A percentile compares a stretch with the other conserved stretches of the same genome.
These are phyloP conservation scores for Cataglyphis albicans DNA, from an alignment of 2,888 invertebrate species.

Conservation along the genomic window DNA sequence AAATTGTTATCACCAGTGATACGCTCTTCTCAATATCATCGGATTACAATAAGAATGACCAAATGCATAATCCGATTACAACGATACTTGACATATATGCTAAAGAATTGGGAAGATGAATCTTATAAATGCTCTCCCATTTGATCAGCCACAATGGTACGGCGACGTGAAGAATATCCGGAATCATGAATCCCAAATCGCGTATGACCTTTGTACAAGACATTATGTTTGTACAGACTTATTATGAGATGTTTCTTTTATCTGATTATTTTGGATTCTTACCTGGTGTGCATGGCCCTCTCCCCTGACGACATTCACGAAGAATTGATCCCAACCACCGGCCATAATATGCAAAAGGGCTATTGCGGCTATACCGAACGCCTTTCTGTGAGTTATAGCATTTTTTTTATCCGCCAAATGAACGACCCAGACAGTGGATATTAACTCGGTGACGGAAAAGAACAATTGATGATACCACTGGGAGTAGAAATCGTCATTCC, in stretches of 20 bases:
- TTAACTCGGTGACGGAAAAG: slow-evolving; percentile 88
- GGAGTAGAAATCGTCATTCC: slow-evolving; percentile 90
- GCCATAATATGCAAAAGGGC: slow-evolving; percentile 89
- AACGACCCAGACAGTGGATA: slow-evolving; percentile 88
- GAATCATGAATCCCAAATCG: slow-evolving; percentile 90
- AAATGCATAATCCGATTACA: slow-evolving; percentile 82
- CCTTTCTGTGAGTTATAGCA: slow-evolving; percentile 87
- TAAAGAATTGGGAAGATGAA: slow-evolving; percentile 80
- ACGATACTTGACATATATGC: slow-evolving; percentile 82
- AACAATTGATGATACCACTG: slow-evolving; percentile 91
- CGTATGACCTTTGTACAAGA: slow-evolving; percentile 86
- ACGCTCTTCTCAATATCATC: not conserved
- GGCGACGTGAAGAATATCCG: slow-evolving; percentile 89
- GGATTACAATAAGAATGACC: slow-evolving; percentile 74
- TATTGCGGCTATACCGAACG: slow-evolving; percentile 88
- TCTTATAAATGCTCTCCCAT: slow-evolving; percentile 75
- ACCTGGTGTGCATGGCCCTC: slow-evolving; percentile 90
- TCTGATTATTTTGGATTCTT: slow-evolving; percentile 44
- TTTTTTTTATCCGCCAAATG: slow-evolving; percentile 87
- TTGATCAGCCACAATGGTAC: slow-evolving; percentile 88
- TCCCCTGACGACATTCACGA: slow-evolving; percentile 89
- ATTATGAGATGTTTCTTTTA: slow-evolving; percentile 16
- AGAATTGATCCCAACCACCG: slow-evolving; percentile 90
- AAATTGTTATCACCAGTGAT: not conserved
- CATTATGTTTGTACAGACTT: not conserved